Evolutionary conservation across 2,797 vertebrate species (phyloP), one percentile per base, ranked within the genome.

Genomic region (Leuciscus waleckii): DNA sequence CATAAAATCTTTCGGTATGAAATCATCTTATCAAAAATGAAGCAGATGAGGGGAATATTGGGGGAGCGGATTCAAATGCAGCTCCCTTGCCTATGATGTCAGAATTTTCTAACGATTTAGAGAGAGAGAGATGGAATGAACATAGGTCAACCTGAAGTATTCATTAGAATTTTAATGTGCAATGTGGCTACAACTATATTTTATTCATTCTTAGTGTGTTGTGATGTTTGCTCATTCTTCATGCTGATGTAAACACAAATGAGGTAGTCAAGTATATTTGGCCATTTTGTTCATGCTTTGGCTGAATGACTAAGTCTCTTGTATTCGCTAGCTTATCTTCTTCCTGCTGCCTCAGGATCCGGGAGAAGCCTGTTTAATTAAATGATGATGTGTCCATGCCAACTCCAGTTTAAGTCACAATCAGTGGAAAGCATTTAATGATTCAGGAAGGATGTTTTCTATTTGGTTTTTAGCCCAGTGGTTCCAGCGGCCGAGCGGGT

Each of bases 151-250:
- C 26, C 21, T 90, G 23, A 88, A 89, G 43, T 88, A 89, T 91
- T 87, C 56, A 89, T 81, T 46, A 63, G 69, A 37, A 88, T 83
- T 88, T 90, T 88, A 79, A 88, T 88, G 77, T 65, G 23, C 7
- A 54, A 41, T 70, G 75, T 74, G 75, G 56, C 56, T 77, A 29
- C 49, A 39, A 46, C 16, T 41, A 78, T 79, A 3, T 76, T 73
- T 87, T 78, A 87, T 91, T 89, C 21, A 86, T 73, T 58, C n/a
- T 56, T 32, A 51, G 32, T 79, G 68, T n/a, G 16, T 61, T 63
- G 54, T 23, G 43, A 11, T 68, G 26, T 85, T 37, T 85, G 61
- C 87, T 88, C 73, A 85, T 88, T 85, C 54, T 61, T 29, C 43
- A 87, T 29, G 39, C 80, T 85, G 76, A 86, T 37, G 71, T 84